Evolutionary conservation across 2,888 invertebrate genomes (phyloP), one percentile per base, ranked within the genome.

Genomic region (Tetropium fuscum): DNA sequence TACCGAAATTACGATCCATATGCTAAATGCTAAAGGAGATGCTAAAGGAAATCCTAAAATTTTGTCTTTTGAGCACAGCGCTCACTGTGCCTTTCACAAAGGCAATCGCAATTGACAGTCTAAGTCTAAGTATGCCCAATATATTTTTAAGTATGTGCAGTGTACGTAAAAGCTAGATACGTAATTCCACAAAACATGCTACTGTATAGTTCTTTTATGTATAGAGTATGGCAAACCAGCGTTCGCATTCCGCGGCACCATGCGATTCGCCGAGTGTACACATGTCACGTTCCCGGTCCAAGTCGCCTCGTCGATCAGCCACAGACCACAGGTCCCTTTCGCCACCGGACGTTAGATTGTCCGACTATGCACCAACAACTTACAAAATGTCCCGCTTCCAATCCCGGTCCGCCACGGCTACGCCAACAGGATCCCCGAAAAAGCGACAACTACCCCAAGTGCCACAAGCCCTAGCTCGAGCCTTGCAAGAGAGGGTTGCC

Each of bases 391-490:
- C 68, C 13, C 86, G 92, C 69, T 93, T 93, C 80, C 90, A 91
- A 79, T 93, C 93, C 58, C 88, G 93, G 44, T 94, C 94, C 54
- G 94, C 95, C 63, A 95, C 95, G 58, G 95, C 93, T 72, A 96
- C 96, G 53, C 97, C 97, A 51, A 95, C 95, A 58, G 78, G 95
- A 63, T 96, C 95, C 69, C 96, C 97, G 49, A 97, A 97, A 84
- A 97, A 97, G 84, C 88, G 98, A 70, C 97, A 97, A 84, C 88
- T 98, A 78, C 98, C 98, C 70, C 94, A 95, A 84, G 95, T 97
- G 80, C 97, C 97, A 69, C 86, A 82, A 64, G 82, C 79, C 22
- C 83, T 87, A 62, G 88, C 90, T 72, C 84, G 89, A 71, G 87
- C 88, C 47, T 84, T 88, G 66, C 88, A 90, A 73, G 91, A 91